Evolutionary conservation across 2,113 vertebrate genomes (phyloP).

Genomic region (Phrynocephalus versicolor): DNA sequence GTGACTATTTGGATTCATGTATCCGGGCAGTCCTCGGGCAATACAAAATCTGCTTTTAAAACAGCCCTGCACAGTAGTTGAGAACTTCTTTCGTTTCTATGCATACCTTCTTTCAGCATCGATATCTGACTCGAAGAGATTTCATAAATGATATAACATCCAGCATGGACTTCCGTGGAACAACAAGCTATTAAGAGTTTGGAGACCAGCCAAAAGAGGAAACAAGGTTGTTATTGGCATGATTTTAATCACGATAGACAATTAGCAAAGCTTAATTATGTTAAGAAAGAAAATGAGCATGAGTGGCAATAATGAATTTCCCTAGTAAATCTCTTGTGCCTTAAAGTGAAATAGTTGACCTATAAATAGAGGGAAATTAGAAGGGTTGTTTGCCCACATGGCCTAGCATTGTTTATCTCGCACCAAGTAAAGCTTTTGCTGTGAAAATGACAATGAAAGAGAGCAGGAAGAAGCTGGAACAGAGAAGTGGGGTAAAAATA

Average conservation of each 20-base stretch:
- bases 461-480: background rate
- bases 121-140: slow-evolving; percentile 51
- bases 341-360: slow-evolving; percentile 74
- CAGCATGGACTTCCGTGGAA: slow-evolving; percentile 70
- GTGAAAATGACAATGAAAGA: rapidly evolving
- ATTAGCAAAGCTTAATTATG: slow-evolving; percentile 83
- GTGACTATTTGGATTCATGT: background rate
- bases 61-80: background rate
- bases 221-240: slow-evolving; percentile 81
- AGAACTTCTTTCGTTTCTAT: slow-evolving; percentile 2
- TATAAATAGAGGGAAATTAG: slow-evolving; percentile 73
- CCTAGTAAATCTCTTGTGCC: slow-evolving; percentile 73
- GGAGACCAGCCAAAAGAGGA: slow-evolving; percentile 70
- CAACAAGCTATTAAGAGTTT: slow-evolving; percentile 71
- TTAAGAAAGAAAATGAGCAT: slow-evolving; percentile 73
- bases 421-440: background rate
- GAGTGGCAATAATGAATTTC: slow-evolving; percentile 79
- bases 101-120: background rate
- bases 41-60: background rate
- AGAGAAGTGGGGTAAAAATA: too few relatives aligned
- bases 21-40: background rate
- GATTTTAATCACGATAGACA: slow-evolving; percentile 83
- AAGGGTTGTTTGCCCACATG: slow-evolving; percentile 59
- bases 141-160: slow-evolving; percentile 55
- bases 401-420: slow-evolving; percentile 60